Evolutionary conservation across 2,888 invertebrate species (phyloP).

Genomic region (Acanthopleura granulata): DNA sequence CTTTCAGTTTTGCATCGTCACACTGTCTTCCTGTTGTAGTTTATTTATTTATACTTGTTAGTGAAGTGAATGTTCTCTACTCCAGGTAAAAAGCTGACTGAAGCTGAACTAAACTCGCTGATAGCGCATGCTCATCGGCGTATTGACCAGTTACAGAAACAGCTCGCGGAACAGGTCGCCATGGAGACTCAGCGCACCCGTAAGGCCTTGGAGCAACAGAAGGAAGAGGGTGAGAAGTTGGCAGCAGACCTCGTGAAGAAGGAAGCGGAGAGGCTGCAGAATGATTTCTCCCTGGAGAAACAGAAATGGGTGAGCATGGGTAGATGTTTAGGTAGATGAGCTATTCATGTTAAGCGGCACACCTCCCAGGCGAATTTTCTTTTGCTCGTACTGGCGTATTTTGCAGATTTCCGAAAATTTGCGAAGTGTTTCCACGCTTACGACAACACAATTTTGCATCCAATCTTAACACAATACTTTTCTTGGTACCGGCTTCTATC

Average conservation of each 20-base stretch:
- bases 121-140: constrained; percentile 84
- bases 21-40: no score
- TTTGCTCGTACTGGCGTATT: no score
- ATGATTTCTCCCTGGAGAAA: constrained; percentile 79
- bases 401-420: no score
- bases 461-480: no score
- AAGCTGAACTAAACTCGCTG: constrained; percentile 82
- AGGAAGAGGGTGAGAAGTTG: constrained; percentile 74
- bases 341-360: no score
- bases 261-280: constrained; percentile 79
- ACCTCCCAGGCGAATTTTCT: no score
- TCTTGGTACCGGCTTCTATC: no score
- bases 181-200: constrained; percentile 73
- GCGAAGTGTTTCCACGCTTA: no score
- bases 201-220: constrained; percentile 76
- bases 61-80: not conserved
- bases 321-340: no score
- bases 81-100: constrained; percentile 71
- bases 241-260: constrained; percentile 75
- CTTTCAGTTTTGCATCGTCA: no score
- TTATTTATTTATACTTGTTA: no score
- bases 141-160: constrained; percentile 82
- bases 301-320: constrained; percentile 71
- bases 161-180: constrained; percentile 80
- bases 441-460: no score